Base-by-base conservation (phyloP, 2,888 invertebrate genomes). In the Stenotaenia linearis region DNA sequence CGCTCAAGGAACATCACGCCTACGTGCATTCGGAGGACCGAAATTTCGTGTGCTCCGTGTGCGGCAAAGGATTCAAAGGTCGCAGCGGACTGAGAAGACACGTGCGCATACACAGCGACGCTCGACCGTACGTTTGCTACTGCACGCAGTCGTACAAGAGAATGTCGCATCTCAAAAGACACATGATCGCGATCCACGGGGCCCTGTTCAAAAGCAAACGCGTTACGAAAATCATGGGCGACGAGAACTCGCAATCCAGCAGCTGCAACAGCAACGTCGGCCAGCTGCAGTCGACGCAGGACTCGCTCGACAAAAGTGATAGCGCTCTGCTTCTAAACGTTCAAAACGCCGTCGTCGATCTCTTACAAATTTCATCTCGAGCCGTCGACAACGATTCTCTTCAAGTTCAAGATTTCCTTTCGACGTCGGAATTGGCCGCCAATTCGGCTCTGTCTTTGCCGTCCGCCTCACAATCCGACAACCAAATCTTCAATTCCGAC, bases 1-100 rank as follows among this genome's bases (percentile, higher is more conserved):
- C 86, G 0, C 83, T 87, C 23, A 85, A 86, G 80, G 85, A 85
- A 79, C 86, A 87, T 79, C 82, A 84, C 82, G 82, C 83, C 12
- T 86, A 85, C 83, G 85, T 86, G 28, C 87, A 87, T 82, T 85
- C 84, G 21, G 84, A 85, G 15, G 83, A 82, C 5, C 80, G 86
- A 7, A 81, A 82, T 9, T 85, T 84, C 80, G 80, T 79, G 9
- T 87, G 87, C 80, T 75, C 81, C 6, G 81, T 83, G 15, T 86
- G 86, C 81, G 80, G 81, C 1, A 81, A 80, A 45, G 77, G 79
- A 1, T 81, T 81, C 35, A 81, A 81, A 77, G 80, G 79, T 6
- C 21, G 77, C 23, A 81, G 81, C 56, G 81, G 79, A 6, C 76
- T 81, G n/a, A 35, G 78, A 4, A 45, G 81, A 0, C 81, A 81